Base-by-base conservation (phyloP, 2,888 invertebrate genomes). In the Drosophila differens region DNA sequence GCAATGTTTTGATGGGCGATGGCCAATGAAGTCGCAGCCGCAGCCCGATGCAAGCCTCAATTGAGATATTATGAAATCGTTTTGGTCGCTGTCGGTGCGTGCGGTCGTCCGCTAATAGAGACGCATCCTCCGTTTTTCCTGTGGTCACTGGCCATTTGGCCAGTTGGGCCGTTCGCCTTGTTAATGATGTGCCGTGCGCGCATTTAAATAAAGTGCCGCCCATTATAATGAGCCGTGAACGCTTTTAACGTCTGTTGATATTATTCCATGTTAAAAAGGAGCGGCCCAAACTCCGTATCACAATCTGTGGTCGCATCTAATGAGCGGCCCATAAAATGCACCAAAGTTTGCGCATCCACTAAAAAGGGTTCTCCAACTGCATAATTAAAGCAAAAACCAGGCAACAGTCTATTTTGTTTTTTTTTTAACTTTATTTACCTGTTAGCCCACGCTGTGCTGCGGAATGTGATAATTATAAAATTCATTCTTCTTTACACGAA, bases 191-290 rank as follows among this genome's bases (percentile, higher is more conserved):
- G 89, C 88, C 85, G 77, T 89, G 85, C 62, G 88, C 83, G 83
- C 90, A 89, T 87, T 89, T 87, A 87, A 87, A 87, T 87, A 87
- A 87, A 87, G 88, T 87, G 88, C 90, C 83, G 88, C 86, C 88
- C 71, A 87, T 89, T 83, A 89, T 89, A 87, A 86, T 87, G 88
- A 86, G 89, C 76, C 82, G 63, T 65, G 72, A 53, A 79, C 85
- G 73, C 82, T 81, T 71, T 70, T 81, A 82, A 64, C 72, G 76
- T 78, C 73, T 78, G 72, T 74, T 84, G 79, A 76, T 77, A 79
- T 85, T 82, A 85, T 86, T 84, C 73, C 79, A 82, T 70, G 59
- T 73, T 86, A 89, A 89, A 89, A 85, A 85, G 89, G 86, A 76
- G 82, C 85, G 82, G 85, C 81, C 72, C 53, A 54, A 39, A 70